Percentiles rank a stretch among this genome's conserved stretches.
Conservation (phyloP, 2,888 invertebrate species). For the Ennomos fuscantarius region DNA sequence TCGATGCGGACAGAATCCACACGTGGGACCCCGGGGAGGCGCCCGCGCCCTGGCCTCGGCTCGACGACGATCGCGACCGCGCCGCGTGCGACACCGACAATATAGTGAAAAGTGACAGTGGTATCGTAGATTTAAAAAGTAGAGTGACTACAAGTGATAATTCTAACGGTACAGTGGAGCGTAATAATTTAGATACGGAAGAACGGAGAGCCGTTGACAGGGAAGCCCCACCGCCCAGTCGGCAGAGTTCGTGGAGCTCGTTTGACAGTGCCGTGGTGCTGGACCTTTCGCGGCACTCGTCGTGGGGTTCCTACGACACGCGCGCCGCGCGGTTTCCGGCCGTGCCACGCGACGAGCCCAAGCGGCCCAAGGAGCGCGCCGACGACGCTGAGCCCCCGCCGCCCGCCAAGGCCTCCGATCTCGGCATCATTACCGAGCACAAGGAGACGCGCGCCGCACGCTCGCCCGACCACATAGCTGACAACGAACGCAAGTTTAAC, state of each 20-base stretch:
- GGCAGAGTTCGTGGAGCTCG: constrained; percentile 92
- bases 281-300: constrained; percentile 91
- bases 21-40: constrained; percentile 89
- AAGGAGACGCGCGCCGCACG: constrained; percentile 30
- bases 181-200: constrained; percentile 85
- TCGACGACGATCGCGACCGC: constrained; percentile 59
- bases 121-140: constrained; percentile 75
- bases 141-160: constrained; percentile 83
- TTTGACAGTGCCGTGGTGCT: constrained; percentile 91
- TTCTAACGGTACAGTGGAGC: constrained; percentile 89
- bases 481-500: constrained; percentile 77
- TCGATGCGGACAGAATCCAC: constrained; percentile 82
- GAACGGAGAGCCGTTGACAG: constrained; percentile 64
- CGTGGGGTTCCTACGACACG: constrained; percentile 92
- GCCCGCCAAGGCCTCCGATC: constrained; percentile 46
- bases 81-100: constrained; percentile 67
- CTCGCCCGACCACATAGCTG: constrained; percentile 54
- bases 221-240: constrained; percentile 69
- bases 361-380: constrained; percentile 59
- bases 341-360: constrained; percentile 58
- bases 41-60: constrained; percentile 49
- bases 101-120: constrained; percentile 83
- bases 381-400: constrained; percentile 47
- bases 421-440: constrained; percentile 29
- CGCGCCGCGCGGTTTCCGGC: constrained; percentile 63